Percentiles rank a stretch among this genome's conserved stretches.
Conservation (phyloP, 1,140 invertebrate species). For the Melitaea cinxia region DNA sequence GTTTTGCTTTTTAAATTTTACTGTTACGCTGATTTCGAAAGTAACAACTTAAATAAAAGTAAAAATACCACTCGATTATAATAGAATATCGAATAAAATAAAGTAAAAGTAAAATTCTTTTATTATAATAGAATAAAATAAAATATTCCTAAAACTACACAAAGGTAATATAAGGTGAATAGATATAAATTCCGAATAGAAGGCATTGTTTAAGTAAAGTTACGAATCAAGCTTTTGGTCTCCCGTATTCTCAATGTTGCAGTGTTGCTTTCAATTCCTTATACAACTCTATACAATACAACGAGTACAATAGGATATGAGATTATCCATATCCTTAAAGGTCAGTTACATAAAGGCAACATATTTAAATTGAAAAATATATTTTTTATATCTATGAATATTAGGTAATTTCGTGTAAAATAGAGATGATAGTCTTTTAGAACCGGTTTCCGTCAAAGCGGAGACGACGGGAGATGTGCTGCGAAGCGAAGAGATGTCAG, state of each 20-base stretch:
- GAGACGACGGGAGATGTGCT: no score
- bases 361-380: constrained; percentile 1
- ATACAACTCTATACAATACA: constrained; percentile 33
- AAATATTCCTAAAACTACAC: not conserved
- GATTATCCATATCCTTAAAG: constrained; percentile 33
- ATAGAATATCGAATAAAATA: no score
- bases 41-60: no score
- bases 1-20: no score
- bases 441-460: no score
- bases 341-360: constrained; percentile 11
- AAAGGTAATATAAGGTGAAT: not conserved
- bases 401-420: not conserved
- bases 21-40: no score
- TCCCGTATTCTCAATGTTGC: constrained; percentile 27
- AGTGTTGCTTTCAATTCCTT: constrained; percentile 29
- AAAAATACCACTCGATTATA: no score
- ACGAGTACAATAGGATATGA: constrained; percentile 25
- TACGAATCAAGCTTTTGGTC: constrained; percentile 29
- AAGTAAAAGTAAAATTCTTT: no score
- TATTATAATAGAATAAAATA: not conserved
- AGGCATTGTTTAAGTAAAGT: constrained; percentile 32
- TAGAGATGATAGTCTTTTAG: not conserved
- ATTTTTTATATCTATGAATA: not conserved
- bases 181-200: constrained; percentile 29
- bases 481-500: no score